These are phyloP conservation scores for Glandiceps talaboti DNA, from an alignment of 53 echinoderm and acorn worm species.

Conservation along the genomic window DNA sequence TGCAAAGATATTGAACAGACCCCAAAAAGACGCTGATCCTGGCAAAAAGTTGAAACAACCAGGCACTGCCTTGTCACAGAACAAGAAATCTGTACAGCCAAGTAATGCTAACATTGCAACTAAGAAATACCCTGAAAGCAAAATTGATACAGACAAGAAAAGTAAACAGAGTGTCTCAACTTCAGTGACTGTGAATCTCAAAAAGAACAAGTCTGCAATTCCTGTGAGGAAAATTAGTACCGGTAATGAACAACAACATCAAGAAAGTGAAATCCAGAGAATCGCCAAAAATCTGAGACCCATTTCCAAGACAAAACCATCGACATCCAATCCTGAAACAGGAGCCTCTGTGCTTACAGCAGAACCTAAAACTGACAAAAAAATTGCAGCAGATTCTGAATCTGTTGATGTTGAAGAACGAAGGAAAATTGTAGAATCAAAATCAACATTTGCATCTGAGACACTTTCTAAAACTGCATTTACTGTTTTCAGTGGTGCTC, in stretches of 20 bases:
- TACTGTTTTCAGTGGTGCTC: neutral
- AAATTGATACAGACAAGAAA: too few species aligned
- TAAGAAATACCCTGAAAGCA: too few species aligned
- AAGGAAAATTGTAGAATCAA: constrained; percentile 19
- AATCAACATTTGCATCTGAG: constrained; percentile 13
- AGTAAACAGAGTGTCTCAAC: neutral
- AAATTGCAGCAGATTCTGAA: constrained; percentile 10
- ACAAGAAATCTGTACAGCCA: too few species aligned
- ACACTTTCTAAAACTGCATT: constrained; percentile 23
- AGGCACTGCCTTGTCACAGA: too few species aligned
- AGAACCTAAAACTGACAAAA: constrained; percentile 12
- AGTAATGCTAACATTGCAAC: too few species aligned
- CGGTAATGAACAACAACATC: constrained; percentile 17
- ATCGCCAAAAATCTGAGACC: constrained; percentile 54
- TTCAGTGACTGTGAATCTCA: neutral
- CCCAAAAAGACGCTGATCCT: too few species aligned
- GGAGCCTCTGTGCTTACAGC: constrained; percentile 8
- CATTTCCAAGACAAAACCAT: constrained; percentile 7
- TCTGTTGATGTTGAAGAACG: constrained; percentile 14
- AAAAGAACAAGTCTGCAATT: constrained; percentile 26
- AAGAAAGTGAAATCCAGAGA: constrained; percentile 39
- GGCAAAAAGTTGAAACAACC: too few species aligned
- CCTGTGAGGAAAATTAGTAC: constrained; percentile 12
- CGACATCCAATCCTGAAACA: constrained; percentile 14
- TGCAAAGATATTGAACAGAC: too few species aligned